These are phyloP conservation scores for Sebastes baramenuke DNA, from an alignment of 2,797 vertebrate genomes.

Conservation along the genomic window DNA sequence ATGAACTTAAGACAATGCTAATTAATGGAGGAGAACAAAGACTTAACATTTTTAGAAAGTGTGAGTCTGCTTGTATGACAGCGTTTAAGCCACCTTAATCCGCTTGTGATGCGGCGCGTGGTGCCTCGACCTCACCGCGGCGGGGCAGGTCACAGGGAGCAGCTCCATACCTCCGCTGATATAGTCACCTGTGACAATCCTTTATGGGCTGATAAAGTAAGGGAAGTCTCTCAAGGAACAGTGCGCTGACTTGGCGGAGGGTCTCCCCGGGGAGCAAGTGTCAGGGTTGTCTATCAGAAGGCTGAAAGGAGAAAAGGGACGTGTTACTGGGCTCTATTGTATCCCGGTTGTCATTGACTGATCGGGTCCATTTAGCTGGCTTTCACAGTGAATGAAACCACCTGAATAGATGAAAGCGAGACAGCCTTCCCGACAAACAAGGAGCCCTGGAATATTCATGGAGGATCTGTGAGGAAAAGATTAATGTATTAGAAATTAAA, in stretches of 20 bases:
- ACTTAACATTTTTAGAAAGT: constrained; percentile 86
- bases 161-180: constrained; percentile 90
- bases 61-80: constrained; percentile 88
- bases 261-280: constrained; percentile 91
- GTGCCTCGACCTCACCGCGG: constrained; percentile 64
- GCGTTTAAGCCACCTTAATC: constrained; percentile 87
- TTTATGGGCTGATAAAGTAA: constrained; percentile 91
- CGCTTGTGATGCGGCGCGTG: constrained; percentile 78
- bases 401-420: constrained; percentile 99
- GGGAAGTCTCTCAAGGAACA: constrained; percentile 88
- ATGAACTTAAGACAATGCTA: constrained; percentile 99
- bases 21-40: constrained; percentile 96
- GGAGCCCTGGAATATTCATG: constrained; percentile 99
- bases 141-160: constrained; percentile 76
- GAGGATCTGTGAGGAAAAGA: constrained; percentile 98
- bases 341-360: constrained; percentile 96
- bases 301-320: constrained; percentile 92
- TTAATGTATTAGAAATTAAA: constrained; percentile 99
- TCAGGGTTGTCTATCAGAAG: constrained; percentile 96
- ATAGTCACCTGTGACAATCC: constrained; percentile 92
- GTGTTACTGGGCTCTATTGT: constrained; percentile 92
- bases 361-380: constrained; percentile 96
- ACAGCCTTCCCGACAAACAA: constrained; percentile 96
- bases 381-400: constrained; percentile 97
- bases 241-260: constrained; percentile 76